phyloP scores from a whole-genome alignment of 2,797 vertebrate genomes.

The Etheostoma perlongum region DNA sequence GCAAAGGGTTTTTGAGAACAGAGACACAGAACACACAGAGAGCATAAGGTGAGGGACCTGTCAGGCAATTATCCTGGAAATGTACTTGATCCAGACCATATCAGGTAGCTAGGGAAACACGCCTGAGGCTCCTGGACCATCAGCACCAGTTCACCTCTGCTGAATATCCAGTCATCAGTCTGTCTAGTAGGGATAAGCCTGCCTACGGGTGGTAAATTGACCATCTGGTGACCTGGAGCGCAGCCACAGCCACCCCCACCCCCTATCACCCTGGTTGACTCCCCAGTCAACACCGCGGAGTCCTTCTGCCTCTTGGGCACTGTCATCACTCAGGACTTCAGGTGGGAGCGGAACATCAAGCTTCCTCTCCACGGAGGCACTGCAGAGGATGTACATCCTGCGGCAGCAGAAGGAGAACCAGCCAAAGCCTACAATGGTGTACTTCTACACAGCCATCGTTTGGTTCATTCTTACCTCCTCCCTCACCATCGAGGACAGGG shows the following conservation, averaged over 20 bases:
- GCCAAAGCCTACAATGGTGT: not conserved
- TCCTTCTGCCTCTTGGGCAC: too few species aligned
- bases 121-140: not conserved
- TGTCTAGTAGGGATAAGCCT: not conserved
- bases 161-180: too few species aligned
- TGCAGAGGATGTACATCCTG: not conserved
- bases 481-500: slow-evolving; percentile 4
- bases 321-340: too few species aligned
- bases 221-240: not conserved
- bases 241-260: too few species aligned
- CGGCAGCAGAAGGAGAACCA: not conserved
- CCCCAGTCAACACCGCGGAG: too few species aligned
- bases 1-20: too few species aligned
- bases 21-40: too few species aligned
- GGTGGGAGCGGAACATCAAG: too few species aligned
- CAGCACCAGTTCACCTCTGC: not conserved
- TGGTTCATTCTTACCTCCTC: not conserved
- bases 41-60: too few species aligned
- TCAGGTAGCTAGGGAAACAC: not conserved
- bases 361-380: not conserved
- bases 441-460: not conserved
- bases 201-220: not conserved
- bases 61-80: too few species aligned
- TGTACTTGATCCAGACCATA: too few species aligned
- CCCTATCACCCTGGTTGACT: too few species aligned